Conservation (phyloP, 2,888 invertebrate species). For the Noctuana brunneofusca region DNA sequence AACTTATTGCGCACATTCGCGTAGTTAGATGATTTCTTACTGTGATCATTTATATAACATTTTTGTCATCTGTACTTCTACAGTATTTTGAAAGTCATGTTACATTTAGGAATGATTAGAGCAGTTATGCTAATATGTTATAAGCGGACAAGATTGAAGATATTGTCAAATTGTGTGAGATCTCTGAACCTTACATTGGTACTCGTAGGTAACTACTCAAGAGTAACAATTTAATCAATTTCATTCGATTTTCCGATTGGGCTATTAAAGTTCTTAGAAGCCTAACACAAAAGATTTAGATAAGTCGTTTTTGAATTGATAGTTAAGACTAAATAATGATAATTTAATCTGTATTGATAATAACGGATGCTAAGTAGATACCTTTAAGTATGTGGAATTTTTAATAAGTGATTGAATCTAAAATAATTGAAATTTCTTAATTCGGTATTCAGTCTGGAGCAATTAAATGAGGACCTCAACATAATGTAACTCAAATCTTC, state of each 20-base stretch:
- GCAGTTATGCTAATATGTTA: conserved; percentile 2
- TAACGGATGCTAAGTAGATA: conserved; percentile 15
- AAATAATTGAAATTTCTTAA: conserved; percentile 17
- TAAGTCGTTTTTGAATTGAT: conserved; percentile 30
- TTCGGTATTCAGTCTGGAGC: conserved; percentile 22
- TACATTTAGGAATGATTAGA: conserved; percentile 33
- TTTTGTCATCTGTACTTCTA: conserved; percentile 52
- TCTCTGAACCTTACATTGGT: not conserved
- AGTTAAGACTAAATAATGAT: conserved; percentile 30
- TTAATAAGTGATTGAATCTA: conserved; percentile 20
- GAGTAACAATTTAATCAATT: conserved; percentile 18
- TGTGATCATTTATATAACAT: conserved; percentile 74
- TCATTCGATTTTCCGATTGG: conserved; percentile 10
- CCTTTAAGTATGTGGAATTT: conserved; percentile 26
- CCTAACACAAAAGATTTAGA: conserved; percentile 19
- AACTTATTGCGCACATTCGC: conserved; percentile 79
- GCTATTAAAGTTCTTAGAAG: conserved; percentile 7
- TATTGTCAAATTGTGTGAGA: conserved; percentile 2
- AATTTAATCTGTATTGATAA: conserved; percentile 26
- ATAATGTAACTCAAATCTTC: not conserved
- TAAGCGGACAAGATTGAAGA: conserved; percentile 1
- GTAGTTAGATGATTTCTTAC: conserved; percentile 77
- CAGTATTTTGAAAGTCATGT: conserved; percentile 41
- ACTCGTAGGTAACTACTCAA: conserved; percentile 9
- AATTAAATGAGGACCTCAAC: conserved; percentile 20